Conservation (phyloP, 2,888 invertebrate species). For the Spilosoma lubricipeda region DNA sequence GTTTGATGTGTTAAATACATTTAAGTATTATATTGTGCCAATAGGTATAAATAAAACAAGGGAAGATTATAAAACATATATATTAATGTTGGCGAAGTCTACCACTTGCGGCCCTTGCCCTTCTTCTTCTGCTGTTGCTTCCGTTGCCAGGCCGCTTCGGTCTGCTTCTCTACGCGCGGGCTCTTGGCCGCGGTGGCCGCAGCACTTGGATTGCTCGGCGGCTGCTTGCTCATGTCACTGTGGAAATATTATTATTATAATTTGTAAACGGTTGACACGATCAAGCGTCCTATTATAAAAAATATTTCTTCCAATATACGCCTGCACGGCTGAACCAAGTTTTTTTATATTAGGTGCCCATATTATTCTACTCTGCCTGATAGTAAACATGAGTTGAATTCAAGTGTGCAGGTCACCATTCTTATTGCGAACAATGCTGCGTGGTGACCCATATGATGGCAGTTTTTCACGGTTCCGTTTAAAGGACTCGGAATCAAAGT, state of each 20-base stretch:
- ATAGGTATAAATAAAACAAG: conserved; percentile 36
- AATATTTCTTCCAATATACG: background rate
- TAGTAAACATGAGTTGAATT: too few relatives aligned
- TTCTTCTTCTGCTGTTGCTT: conserved; percentile 92
- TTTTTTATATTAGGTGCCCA: too few relatives aligned
- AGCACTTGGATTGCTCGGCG: conserved; percentile 60
- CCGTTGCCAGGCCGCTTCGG: conserved; percentile 90
- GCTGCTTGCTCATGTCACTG: conserved; percentile 89
- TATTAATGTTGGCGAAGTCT: conserved; percentile 41
- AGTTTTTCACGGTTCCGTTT: too few relatives aligned
- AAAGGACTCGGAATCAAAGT: too few relatives aligned
- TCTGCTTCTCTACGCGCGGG: conserved; percentile 87
- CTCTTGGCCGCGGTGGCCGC: conserved; percentile 78
- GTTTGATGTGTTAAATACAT: too few relatives aligned
- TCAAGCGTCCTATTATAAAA: background rate
- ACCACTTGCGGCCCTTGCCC: conserved; percentile 84
- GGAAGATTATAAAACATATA: conserved; percentile 36
- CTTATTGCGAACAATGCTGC: too few relatives aligned
- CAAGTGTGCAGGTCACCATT: too few relatives aligned
- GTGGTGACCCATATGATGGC: too few relatives aligned
- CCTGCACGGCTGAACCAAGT: too few relatives aligned
- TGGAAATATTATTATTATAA: background rate
- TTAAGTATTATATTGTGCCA: too few relatives aligned
- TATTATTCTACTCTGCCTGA: too few relatives aligned
- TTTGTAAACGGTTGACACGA: background rate